phyloP scores from a whole-genome alignment of 2,888 invertebrate genomes.

The Oeneis ivallda region DNA sequence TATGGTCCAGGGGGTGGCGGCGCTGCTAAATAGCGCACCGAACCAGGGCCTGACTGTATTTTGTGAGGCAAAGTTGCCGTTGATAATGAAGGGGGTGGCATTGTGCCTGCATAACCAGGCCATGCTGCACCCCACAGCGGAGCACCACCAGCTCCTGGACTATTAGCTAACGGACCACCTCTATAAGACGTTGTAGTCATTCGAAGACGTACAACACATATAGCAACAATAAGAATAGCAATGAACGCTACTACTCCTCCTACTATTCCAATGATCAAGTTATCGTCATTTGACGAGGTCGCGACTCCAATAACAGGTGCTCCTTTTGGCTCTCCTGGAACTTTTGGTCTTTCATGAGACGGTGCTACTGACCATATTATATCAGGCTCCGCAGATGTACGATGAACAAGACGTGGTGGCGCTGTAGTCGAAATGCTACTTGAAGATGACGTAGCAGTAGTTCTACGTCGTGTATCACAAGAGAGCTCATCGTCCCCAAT shows the following conservation, averaged over 20 bases:
- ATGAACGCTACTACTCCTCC: conserved; percentile 96
- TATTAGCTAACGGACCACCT: conserved; percentile 85
- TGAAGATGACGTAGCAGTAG: conserved; percentile 65
- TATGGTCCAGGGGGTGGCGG: conserved; percentile 85
- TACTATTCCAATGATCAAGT: conserved; percentile 96
- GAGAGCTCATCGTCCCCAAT: conserved; percentile 91
- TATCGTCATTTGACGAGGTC: conserved; percentile 91
- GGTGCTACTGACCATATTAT: conserved; percentile 95
- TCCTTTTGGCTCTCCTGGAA: conserved; percentile 82
- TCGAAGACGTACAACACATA: conserved; percentile 91
- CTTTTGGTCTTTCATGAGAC: conserved; percentile 82
- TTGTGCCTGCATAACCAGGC: conserved; percentile 82
- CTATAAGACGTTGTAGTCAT: conserved; percentile 86
- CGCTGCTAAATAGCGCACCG: conserved; percentile 79
- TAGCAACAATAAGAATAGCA: conserved; percentile 92
- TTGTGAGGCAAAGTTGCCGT: conserved; percentile 86
- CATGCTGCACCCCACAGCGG: conserved; percentile 81
- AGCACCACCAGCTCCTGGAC: conserved; percentile 82
- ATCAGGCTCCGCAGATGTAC: conserved; percentile 89
- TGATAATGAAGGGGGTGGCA: conserved; percentile 82
- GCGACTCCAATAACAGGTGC: conserved; percentile 80
- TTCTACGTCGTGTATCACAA: conserved; percentile 85
- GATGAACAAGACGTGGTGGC: conserved; percentile 79
- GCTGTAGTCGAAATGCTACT: conserved; percentile 72
- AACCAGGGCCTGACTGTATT: conserved; percentile 77